Conservation (phyloP, 2,888 invertebrate genomes). For the Eurois occulta region DNA sequence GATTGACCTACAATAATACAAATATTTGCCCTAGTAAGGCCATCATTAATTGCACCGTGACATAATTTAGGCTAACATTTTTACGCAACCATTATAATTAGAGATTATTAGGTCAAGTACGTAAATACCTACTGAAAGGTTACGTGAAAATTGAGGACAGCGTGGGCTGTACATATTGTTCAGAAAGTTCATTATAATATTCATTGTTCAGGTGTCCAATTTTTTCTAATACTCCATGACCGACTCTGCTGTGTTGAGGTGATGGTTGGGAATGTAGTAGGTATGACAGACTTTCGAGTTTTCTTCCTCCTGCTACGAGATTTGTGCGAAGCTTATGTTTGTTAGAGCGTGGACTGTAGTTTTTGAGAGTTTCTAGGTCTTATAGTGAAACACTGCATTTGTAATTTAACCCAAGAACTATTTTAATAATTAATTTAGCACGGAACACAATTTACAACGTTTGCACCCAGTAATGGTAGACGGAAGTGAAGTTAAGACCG, state of each 20-base stretch:
- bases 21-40: slow-evolving; percentile 18
- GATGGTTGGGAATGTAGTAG: background rate
- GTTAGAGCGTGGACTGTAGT: no score
- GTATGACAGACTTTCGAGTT: background rate
- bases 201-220: background rate
- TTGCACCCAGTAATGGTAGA: no score
- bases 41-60: slow-evolving; percentile 39
- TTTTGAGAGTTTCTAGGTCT: no score
- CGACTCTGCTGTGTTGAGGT: background rate
- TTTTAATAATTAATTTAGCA: no score
- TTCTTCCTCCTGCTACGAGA: background rate
- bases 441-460: no score
- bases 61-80: slow-evolving; percentile 43
- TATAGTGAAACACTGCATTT: no score
- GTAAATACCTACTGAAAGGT: slow-evolving; percentile 13
- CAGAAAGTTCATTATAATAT: background rate
- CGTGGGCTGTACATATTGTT: background rate
- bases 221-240: background rate
- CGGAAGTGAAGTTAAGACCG: no score
- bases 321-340: background rate
- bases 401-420: no score
- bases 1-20: slow-evolving; percentile 15
- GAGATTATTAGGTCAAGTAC: slow-evolving; percentile 60
- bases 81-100: slow-evolving; percentile 46
- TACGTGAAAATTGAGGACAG: slow-evolving; percentile 23